A percentile compares a stretch with the other conserved stretches of the same genome.
These are phyloP conservation scores for Apis florea DNA, from an alignment of 1,140 invertebrate genomes.

Conservation along the genomic window DNA sequence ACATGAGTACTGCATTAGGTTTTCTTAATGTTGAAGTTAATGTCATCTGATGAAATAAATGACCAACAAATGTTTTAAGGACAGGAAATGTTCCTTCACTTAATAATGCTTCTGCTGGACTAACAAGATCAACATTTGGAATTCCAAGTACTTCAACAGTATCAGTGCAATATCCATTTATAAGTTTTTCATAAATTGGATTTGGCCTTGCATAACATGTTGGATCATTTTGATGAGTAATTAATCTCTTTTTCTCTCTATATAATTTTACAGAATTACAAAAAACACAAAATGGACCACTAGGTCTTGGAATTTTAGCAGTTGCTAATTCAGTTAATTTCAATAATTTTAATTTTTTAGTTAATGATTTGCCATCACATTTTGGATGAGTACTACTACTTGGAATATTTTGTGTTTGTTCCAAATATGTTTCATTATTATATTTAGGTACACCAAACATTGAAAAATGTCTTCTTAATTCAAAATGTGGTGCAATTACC, in stretches of 20 bases:
- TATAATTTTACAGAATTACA: slow-evolving; percentile 78
- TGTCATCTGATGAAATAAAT: slow-evolving; percentile 78
- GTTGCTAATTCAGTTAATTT: slow-evolving; percentile 73
- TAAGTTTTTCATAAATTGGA: slow-evolving; percentile 77
- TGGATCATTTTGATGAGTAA: slow-evolving; percentile 70
- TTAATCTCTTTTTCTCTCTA: slow-evolving; percentile 76
- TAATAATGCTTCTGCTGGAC: slow-evolving; percentile 78
- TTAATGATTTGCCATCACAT: slow-evolving; percentile 72
- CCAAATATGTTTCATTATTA: slow-evolving; percentile 71
- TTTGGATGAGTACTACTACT: slow-evolving; percentile 71
- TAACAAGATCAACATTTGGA: slow-evolving; percentile 79
- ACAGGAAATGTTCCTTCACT: slow-evolving; percentile 76
- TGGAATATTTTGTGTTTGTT: slow-evolving; percentile 68
- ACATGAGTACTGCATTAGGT: slow-evolving; percentile 79
- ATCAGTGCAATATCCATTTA: slow-evolving; percentile 79
- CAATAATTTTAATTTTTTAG: slow-evolving; percentile 73
- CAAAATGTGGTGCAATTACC: slow-evolving; percentile 78
- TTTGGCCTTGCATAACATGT: slow-evolving; percentile 73
- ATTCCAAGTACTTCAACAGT: slow-evolving; percentile 77
- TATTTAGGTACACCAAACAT: slow-evolving; percentile 80
- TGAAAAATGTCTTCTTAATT: slow-evolving; percentile 76
- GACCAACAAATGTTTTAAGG: slow-evolving; percentile 78
- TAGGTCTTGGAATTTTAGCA: slow-evolving; percentile 73
- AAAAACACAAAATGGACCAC: slow-evolving; percentile 78
- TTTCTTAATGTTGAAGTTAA: slow-evolving; percentile 76